Percentiles rank a stretch among this genome's conserved stretches.
Conservation (phyloP, 2,888 invertebrate species). For the Rotaria magnacalcarata region DNA sequence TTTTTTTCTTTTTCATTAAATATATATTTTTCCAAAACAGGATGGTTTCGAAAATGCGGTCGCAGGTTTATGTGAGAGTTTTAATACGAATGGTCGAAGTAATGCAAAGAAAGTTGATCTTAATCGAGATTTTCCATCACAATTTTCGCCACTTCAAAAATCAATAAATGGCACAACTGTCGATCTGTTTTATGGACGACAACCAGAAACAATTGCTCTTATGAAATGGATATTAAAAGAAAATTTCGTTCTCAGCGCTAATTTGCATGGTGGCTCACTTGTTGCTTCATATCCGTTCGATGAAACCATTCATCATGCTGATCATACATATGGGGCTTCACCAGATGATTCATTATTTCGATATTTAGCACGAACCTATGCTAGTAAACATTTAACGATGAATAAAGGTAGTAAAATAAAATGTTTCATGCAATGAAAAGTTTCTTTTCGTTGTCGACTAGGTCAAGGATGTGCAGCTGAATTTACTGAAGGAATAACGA, state of each 20-base stretch:
- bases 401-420: slow-evolving; percentile 58
- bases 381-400: slow-evolving; percentile 75
- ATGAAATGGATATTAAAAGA: slow-evolving; percentile 80
- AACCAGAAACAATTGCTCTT: slow-evolving; percentile 81
- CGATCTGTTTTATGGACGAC: slow-evolving; percentile 53
- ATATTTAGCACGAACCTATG: slow-evolving; percentile 73
- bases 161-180: neutral
- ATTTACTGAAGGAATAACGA: slow-evolving; percentile 83
- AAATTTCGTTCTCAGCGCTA: slow-evolving; percentile 77
- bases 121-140: slow-evolving; percentile 68
- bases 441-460: neutral
- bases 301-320: slow-evolving; percentile 27
- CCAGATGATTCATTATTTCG: slow-evolving; percentile 79
- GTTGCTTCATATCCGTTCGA: slow-evolving; percentile 91
- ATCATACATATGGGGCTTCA: slow-evolving; percentile 50
- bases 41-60: slow-evolving; percentile 62
- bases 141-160: neutral
- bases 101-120: slow-evolving; percentile 79
- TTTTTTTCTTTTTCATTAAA: neutral
- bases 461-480: slow-evolving; percentile 70
- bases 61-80: slow-evolving; percentile 67
- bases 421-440: neutral
- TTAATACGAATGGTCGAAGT: slow-evolving; percentile 67
- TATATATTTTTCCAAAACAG: neutral
- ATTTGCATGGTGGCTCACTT: slow-evolving; percentile 76